Evolutionary conservation across 2,888 invertebrate genomes (phyloP).

Genomic region (Strigamia maritima): DNA sequence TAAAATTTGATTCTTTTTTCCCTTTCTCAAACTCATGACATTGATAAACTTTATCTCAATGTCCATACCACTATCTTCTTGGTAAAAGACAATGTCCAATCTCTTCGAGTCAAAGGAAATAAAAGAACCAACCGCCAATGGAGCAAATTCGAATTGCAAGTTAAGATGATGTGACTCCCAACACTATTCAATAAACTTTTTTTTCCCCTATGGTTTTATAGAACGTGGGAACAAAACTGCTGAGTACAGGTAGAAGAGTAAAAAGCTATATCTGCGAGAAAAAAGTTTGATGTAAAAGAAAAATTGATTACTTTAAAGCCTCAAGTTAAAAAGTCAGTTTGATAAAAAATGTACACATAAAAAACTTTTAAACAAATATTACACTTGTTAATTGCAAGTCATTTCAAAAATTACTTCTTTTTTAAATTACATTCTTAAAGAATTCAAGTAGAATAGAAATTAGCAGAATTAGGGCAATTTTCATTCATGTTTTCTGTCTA

Average conservation of each 20-base stretch:
- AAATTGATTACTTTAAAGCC: neutral
- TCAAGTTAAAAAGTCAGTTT: neutral
- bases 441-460: neutral
- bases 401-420: neutral
- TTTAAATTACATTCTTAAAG: neutral
- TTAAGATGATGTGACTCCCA: neutral
- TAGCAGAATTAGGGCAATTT: neutral
- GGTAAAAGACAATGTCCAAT: conserved; percentile 7
- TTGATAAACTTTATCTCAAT: conserved; percentile 19
- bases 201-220: neutral
- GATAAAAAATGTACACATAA: neutral
- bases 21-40: neutral
- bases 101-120: conserved; percentile 7
- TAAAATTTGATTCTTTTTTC: conserved; percentile 12
- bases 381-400: too few relatives aligned
- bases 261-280: neutral
- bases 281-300: neutral
- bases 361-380: too few relatives aligned
- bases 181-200: conserved; percentile 16
- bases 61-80: neutral
- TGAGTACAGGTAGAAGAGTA: neutral
- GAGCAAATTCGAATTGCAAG: neutral
- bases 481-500: neutral
- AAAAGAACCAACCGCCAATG: conserved; percentile 30
- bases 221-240: conserved; percentile 17